Base-by-base conservation (phyloP, 2,113 vertebrate genomes). In the Epinephelus moara region DNA sequence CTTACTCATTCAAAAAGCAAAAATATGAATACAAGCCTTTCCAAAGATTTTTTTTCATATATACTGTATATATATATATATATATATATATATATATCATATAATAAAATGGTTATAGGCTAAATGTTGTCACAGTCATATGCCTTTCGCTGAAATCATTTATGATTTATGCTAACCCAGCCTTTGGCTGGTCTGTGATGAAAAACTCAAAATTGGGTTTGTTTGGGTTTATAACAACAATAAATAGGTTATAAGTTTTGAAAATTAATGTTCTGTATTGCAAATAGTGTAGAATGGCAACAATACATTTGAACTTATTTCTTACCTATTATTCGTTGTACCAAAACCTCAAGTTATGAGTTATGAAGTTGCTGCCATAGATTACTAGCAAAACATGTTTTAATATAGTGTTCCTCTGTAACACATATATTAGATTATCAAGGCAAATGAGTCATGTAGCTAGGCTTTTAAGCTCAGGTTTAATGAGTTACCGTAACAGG, bases 81-180 rank as follows among this genome's bases (percentile, higher is more conserved):
- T 8, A 40, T 40, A 40, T 40, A 42, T 42, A 9, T 78, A 47
- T 81, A 12, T 85, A 75, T 85, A 82, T 57, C 71, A 63, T 81
- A 70, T 85, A 82, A 49, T 88, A 73, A 88, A 78, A 81, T 72
- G 49, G 40, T 85, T 76, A 78, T 89, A 85, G 70, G 79, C 84
- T 92, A 88, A 90, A 88, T 91, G 70, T 85, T 88, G 37, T 94
- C 88, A 93, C 92, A 94, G 92, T 94, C 92, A 72, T 90, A 79
- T 83, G 89, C 89, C 92, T 91, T 84, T 87, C 64, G 85, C 15
- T 85, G 56, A 78, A 82, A 89, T 92, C 10, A 82, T 78, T 75
- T 70, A 81, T 85, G 77, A 82, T 81, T 83, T 80, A 78, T 81
- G 66, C 47, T 75, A 74, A 66, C 49, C 62, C 70, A 82, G 80